These are phyloP conservation scores for Etia nguti DNA, from an alignment of 2,113 vertebrate genomes.

Conservation along the genomic window DNA sequence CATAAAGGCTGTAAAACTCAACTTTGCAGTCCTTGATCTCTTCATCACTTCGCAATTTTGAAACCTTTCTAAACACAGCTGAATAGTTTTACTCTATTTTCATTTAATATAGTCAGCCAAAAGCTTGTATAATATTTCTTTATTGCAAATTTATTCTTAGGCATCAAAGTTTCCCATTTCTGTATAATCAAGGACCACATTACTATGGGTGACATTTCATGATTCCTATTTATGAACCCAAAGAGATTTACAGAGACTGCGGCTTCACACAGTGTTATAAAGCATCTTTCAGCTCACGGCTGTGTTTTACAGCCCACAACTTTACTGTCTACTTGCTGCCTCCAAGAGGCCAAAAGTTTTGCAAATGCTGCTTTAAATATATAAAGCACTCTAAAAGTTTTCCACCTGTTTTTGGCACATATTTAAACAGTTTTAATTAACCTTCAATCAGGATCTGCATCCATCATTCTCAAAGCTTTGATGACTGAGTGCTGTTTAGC, in stretches of 20 bases:
- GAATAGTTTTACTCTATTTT: not conserved
- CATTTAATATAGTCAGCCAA: not conserved
- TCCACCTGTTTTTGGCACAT: not conserved
- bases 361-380: not conserved
- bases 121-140: not conserved
- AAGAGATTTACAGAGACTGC: not conserved
- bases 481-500: not conserved
- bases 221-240: not conserved
- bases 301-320: not conserved
- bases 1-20: not conserved
- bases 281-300: not conserved
- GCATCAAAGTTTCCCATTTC: not conserved
- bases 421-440: not conserved
- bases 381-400: not conserved
- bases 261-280: not conserved
- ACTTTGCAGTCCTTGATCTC: not conserved
- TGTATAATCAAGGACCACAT: not conserved
- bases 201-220: not conserved
- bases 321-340: not conserved
- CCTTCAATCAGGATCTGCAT: not conserved
- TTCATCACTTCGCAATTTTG: not conserved
- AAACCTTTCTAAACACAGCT: not conserved
- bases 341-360: not conserved
- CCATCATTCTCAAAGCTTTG: not conserved
- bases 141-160: not conserved